Evolutionary conservation across 2,888 invertebrate species (phyloP).

Genomic region (Malachius bipustulatus): DNA sequence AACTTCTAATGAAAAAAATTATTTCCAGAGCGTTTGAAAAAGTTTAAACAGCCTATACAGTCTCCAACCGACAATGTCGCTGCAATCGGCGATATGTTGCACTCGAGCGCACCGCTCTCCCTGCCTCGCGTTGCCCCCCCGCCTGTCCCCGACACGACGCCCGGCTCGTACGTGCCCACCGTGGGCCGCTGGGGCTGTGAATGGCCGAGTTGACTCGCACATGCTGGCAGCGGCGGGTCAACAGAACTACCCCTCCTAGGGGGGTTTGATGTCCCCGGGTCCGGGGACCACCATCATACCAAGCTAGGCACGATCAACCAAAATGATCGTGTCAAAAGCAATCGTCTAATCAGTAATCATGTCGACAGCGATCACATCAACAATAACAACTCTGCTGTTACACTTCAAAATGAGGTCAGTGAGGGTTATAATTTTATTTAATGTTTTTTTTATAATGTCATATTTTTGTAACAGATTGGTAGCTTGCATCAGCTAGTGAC

Average conservation of each 20-base stretch:
- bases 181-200: conserved; percentile 88
- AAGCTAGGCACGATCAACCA: conserved; percentile 24
- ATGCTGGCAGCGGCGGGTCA: conserved; percentile 41
- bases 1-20: too few species aligned
- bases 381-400: conserved; percentile 18
- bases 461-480: too few species aligned
- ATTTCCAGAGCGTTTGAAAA: too few species aligned
- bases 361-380: conserved; percentile 23
- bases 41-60: too few species aligned
- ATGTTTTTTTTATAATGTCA: too few species aligned
- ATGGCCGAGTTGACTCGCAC: conserved; percentile 96
- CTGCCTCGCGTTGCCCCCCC: too few species aligned
- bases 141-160: conserved; percentile 36
- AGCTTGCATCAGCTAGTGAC: conserved; percentile 26
- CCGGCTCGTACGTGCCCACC: conserved; percentile 56
- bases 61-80: too few species aligned
- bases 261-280: conserved; percentile 13
- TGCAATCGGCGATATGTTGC: too few species aligned
- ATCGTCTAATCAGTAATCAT: conserved; percentile 26
- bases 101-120: too few species aligned
- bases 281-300: conserved; percentile 25
- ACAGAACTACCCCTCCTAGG: conserved; percentile 34
- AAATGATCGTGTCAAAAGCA: too few species aligned
- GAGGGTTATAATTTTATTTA: too few species aligned
- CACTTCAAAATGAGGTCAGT: too few species aligned